Conservation (phyloP, 2,113 vertebrate species). For the Nerophis ophidion region DNA sequence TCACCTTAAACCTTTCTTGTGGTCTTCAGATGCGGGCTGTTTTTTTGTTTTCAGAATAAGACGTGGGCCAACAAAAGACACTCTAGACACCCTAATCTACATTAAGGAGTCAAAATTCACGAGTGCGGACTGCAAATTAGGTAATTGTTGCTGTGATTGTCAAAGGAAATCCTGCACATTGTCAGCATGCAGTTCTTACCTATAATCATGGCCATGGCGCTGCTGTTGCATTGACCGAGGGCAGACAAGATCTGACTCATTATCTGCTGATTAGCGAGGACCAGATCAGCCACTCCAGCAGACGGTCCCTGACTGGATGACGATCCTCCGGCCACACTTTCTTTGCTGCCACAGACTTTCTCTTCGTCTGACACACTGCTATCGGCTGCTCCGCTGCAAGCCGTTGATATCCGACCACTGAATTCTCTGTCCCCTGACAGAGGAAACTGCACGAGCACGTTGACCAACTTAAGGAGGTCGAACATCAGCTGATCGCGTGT, state of each 20-base stretch:
- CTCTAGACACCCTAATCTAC: no score
- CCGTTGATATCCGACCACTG: slow-evolving; percentile 82
- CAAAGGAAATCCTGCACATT: background rate
- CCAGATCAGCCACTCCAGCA: slow-evolving; percentile 89
- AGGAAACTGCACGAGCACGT: slow-evolving; percentile 90
- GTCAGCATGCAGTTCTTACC: slow-evolving; percentile 63
- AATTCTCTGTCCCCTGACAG: slow-evolving; percentile 92
- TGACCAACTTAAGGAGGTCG: slow-evolving; percentile 92
- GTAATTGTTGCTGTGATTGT: no score
- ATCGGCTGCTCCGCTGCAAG: slow-evolving; percentile 78
- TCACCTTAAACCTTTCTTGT: no score
- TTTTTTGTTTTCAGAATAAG: no score
- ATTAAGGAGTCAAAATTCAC: no score
- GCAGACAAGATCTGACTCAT: slow-evolving; percentile 99
- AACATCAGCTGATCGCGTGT: slow-evolving; percentile 98
- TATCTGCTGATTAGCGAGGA: slow-evolving; percentile 95
- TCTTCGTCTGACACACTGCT: slow-evolving; percentile 97
- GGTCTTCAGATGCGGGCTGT: no score
- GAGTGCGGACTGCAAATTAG: no score
- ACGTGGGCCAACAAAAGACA: no score
- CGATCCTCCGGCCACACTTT: slow-evolving; percentile 75
- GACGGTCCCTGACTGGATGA: slow-evolving; percentile 77
- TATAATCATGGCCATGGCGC: slow-evolving; percentile 99
- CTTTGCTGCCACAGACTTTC: slow-evolving; percentile 95
- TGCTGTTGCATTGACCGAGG: slow-evolving; percentile 97